phyloP scores from a whole-genome alignment of 2,888 invertebrate species.

The Eretmocerus hayati region DNA sequence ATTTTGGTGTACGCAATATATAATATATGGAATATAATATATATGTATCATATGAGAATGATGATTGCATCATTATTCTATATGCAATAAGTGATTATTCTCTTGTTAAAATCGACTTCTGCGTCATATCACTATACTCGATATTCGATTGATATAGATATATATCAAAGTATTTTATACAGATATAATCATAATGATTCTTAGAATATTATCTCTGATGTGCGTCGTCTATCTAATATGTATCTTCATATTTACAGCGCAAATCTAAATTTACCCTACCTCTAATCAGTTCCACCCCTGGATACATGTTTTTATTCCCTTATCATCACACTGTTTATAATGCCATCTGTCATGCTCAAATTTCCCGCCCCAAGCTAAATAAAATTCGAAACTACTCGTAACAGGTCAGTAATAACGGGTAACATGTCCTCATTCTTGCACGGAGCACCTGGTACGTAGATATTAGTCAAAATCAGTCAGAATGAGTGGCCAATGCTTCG shows the following conservation, averaged over 20 bases:
- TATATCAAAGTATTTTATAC: constrained; percentile 15
- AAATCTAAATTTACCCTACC: no score
- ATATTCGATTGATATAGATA: constrained; percentile 18
- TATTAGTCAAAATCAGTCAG: no score
- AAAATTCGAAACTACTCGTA: no score
- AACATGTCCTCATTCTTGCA: no score
- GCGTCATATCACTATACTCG: constrained; percentile 17
- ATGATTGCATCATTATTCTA: constrained; percentile 16
- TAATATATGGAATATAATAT: constrained; percentile 18
- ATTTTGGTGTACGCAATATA: constrained; percentile 39
- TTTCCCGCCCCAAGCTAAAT: no score
- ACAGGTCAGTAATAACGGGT: no score
- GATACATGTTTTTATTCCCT: no score
- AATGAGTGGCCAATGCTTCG: no score
- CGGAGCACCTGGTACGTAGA: no score
- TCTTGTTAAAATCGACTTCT: constrained; percentile 10
- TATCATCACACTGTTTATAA: no score
- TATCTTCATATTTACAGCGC: constrained; percentile 41
- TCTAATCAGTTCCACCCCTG: no score
- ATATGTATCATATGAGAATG: constrained; percentile 13
- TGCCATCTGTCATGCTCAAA: no score
- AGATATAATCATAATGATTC: constrained; percentile 26
- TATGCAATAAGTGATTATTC: constrained; percentile 19
- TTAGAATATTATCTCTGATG: constrained; percentile 39
- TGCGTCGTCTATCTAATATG: constrained; percentile 27